Evolutionary conservation across 2,888 invertebrate genomes (phyloP), one percentile per base, ranked within the genome.

Genomic region (Ophion costatus): DNA sequence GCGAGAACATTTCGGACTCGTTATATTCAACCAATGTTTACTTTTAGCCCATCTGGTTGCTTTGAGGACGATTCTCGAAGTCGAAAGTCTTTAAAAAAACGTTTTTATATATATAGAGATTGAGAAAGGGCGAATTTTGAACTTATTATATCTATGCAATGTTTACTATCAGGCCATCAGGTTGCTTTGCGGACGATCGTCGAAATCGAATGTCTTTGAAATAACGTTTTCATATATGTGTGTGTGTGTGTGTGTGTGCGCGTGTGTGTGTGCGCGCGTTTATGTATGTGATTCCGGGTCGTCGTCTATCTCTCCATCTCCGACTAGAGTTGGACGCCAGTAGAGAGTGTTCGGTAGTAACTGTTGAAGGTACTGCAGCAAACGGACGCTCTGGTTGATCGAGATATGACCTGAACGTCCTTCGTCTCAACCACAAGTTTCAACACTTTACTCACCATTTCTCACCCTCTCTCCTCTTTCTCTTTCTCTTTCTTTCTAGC

Each of bases 281-380:
- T n/a, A n/a, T n/a, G n/a, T n/a, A 14, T 45, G 57, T 24, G 51
- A 33, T 66, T 80, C 64, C 33, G 38, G 57, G 78, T 74, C 75
- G 78, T 74, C 75, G 73, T 81, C 80, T 77, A 82, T 81, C 84
- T 81, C 70, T 78, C 78, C 17, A 78, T 84, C 82, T 79, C 78
- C 73, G 57, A 64, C 38, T 76, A 70, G 81, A 64, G 78, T 51
- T 45, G 17, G 59, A 11, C 29, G 38, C 29, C 75, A 38, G 45
- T 64, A 71, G 64, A 71, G 64, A 63, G 33, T 74, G 79, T 71
- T 57, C 71, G 38, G 20, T 66, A 80, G 78, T 57, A 76, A 80
- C 71, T 61, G 80, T 76, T 71, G 61, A 75, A 80, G 78, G 70
- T 80, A 45, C 11, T 73, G 70, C 56, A 57, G 24, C 45, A 67